phyloP scores from a whole-genome alignment of 2,797 vertebrate species.

The Gobionotothen gibberifrons region DNA sequence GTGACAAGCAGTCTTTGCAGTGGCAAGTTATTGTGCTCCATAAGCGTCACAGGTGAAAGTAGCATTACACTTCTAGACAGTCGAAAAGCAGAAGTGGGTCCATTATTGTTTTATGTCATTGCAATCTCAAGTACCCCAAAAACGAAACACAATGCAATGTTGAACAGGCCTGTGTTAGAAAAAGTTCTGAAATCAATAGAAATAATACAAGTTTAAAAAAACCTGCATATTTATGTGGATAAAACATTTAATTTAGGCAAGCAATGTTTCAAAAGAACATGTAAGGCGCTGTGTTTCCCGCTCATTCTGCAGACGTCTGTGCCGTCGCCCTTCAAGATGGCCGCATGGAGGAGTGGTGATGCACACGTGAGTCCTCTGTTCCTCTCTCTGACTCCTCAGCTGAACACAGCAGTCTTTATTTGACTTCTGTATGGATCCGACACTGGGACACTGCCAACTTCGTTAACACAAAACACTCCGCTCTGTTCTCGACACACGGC shows the following conservation, averaged over 20 bases:
- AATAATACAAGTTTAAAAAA: background rate
- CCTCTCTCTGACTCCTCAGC: conserved; percentile 34
- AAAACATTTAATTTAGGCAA: background rate
- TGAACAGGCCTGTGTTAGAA: too few relatives aligned
- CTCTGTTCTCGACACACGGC: conserved; percentile 45
- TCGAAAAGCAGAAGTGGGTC: background rate
- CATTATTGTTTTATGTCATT: too few relatives aligned
- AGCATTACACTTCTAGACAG: background rate
- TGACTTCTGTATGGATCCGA: conserved; percentile 67
- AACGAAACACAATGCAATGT: too few relatives aligned
- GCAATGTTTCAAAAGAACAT: background rate
- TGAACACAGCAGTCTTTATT: conserved; percentile 68
- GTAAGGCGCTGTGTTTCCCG: background rate
- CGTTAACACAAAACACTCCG: conserved; percentile 68
- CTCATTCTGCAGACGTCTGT: conserved; percentile 1
- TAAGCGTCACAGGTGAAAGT: background rate
- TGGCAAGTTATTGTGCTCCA: background rate
- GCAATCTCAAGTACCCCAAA: too few relatives aligned
- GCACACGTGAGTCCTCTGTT: conserved; percentile 21
- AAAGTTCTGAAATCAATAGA: background rate
- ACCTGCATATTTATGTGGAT: background rate
- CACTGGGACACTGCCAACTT: conserved; percentile 72
- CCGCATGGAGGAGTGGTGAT: conserved; percentile 13
- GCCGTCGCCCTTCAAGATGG: conserved; percentile 41
- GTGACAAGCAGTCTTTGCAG: background rate